Conservation (phyloP, 2,113 vertebrate species). For the Neodontobutis hainanensis region DNA sequence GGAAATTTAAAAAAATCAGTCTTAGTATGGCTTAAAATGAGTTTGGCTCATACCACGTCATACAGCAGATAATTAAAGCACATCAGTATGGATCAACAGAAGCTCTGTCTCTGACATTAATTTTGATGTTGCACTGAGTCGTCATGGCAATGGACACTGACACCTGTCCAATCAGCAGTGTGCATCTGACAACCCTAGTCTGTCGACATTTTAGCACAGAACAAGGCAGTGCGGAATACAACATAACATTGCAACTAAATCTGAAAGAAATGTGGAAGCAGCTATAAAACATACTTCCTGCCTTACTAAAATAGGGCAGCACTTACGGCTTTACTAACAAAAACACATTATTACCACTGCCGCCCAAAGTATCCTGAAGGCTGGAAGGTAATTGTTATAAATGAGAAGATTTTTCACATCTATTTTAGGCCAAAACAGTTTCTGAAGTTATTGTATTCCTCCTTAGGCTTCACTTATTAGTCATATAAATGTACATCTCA, state of each 20-base stretch:
- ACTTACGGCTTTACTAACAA: conserved; percentile 22
- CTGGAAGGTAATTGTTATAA: conserved; percentile 46
- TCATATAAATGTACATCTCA: conserved; percentile 20
- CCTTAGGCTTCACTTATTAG: not conserved
- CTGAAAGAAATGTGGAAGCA: conserved; percentile 30
- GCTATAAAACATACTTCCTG: conserved; percentile 17
- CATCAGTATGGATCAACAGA: not conserved
- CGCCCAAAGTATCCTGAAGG: conserved; percentile 37
- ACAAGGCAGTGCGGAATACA: conserved; percentile 21
- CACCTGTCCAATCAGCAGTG: conserved; percentile 47
- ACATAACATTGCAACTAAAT: not conserved
- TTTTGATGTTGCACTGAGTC: not conserved
- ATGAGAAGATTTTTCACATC: conserved; percentile 19
- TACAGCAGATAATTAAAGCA: too few relatives aligned
- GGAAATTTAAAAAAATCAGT: too few relatives aligned
- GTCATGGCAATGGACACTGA: conserved; percentile 14
- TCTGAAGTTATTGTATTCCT: conserved; percentile 7
- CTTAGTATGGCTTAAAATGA: too few relatives aligned
- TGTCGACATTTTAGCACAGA: conserved; percentile 20
- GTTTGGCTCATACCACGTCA: too few relatives aligned
- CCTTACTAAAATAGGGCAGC: conserved; percentile 15
- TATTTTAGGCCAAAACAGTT: conserved; percentile 36
- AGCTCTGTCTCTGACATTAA: not conserved
- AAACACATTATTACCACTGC: conserved; percentile 35
- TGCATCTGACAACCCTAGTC: too few relatives aligned